phyloP scores from a whole-genome alignment of 2,113 vertebrate genomes.

The Balaeniceps rex region DNA sequence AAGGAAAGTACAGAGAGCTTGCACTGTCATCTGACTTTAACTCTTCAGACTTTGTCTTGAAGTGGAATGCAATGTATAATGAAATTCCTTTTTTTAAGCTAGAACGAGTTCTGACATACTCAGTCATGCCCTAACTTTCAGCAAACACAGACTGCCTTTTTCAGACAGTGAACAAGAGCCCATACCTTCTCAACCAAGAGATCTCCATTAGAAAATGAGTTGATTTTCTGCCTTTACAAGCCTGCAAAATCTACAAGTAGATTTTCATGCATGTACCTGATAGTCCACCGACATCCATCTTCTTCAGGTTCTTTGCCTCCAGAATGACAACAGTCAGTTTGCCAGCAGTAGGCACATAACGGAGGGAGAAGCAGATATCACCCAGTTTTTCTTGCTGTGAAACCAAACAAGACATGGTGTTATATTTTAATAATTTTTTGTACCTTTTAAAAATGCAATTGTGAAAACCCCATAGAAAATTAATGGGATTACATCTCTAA shows the following conservation, averaged over 20 bases:
- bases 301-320: slow-evolving; percentile 98
- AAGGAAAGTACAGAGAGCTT: not conserved
- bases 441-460: not conserved
- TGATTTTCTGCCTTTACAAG: not conserved
- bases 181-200: not conserved
- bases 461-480: not conserved
- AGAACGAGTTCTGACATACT: not conserved
- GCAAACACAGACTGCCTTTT: slow-evolving; percentile 7
- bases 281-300: slow-evolving; percentile 97
- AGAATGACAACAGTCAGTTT: slow-evolving; percentile 97
- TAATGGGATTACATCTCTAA: not conserved
- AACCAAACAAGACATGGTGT: slow-evolving; percentile 37
- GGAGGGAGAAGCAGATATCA: slow-evolving; percentile 98
- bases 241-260: not conserved
- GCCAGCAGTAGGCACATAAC: slow-evolving; percentile 96
- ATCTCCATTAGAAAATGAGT: not conserved
- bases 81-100: not conserved
- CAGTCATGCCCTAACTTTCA: not conserved
- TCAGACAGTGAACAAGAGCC: not conserved
- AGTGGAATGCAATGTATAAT: not conserved
- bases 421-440: not conserved
- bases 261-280: slow-evolving; percentile 81
- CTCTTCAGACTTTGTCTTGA: not conserved
- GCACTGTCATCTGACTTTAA: slow-evolving; percentile 12
- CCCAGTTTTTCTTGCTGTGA: slow-evolving; percentile 97